Evolutionary conservation across 2,888 invertebrate species (phyloP).

Genomic region (Crematogaster levior): DNA sequence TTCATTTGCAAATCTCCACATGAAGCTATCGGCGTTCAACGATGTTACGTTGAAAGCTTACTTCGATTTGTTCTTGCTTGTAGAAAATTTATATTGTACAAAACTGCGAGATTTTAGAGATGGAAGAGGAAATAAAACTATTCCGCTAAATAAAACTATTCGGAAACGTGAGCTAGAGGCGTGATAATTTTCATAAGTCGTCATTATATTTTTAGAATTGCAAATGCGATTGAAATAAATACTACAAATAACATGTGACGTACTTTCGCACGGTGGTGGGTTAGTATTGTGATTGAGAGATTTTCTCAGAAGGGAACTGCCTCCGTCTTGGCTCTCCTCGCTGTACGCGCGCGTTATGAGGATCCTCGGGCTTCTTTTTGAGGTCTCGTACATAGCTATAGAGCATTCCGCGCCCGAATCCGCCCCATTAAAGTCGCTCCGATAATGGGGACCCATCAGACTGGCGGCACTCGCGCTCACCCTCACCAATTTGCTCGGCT

Average conservation of each 20-base stretch:
- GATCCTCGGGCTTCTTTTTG: constrained; percentile 89
- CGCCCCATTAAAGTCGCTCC: constrained; percentile 74
- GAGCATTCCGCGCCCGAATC: constrained; percentile 68
- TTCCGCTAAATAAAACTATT: background rate
- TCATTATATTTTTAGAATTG: background rate
- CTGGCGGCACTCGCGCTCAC: constrained; percentile 88
- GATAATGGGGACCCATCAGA: constrained; percentile 85
- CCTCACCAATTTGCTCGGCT: constrained; percentile 80
- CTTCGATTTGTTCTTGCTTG: background rate
- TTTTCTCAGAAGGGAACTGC: constrained; percentile 79
- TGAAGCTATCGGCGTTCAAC: background rate
- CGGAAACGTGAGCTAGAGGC: background rate
- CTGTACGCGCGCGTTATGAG: constrained; percentile 91
- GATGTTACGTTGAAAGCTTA: background rate
- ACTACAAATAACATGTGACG: constrained; percentile 50
- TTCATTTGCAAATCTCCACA: constrained; percentile 22
- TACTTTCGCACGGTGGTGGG: constrained; percentile 80
- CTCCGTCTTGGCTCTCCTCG: constrained; percentile 88
- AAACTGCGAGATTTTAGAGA: background rate
- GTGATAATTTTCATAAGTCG: background rate
- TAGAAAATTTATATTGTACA: background rate
- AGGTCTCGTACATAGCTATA: constrained; percentile 72
- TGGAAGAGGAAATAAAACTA: background rate
- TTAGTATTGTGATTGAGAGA: constrained; percentile 62
- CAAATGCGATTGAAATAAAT: constrained; percentile 4